Evolutionary conservation across 1,140 invertebrate species (phyloP).

Genomic region (Hyphantria cunea): DNA sequence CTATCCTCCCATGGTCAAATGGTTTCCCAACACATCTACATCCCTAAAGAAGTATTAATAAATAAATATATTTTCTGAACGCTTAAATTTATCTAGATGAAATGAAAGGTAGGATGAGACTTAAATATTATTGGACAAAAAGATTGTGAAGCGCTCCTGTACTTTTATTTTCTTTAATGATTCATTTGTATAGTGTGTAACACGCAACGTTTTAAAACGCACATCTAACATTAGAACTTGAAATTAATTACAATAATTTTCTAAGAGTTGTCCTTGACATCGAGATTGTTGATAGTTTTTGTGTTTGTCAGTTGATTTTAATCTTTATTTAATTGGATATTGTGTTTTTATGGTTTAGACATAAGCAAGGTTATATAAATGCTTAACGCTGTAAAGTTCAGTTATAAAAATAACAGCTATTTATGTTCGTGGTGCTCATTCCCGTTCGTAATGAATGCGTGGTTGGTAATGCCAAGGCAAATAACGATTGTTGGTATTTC

Average conservation of each 20-base stretch:
- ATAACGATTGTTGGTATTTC: slow-evolving; percentile 23
- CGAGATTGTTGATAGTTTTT: slow-evolving; percentile 9
- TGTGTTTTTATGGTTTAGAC: slow-evolving; percentile 27
- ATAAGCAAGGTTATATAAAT: slow-evolving; percentile 26
- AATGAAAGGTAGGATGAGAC: too few species aligned
- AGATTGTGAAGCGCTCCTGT: too few species aligned
- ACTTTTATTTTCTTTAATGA: neutral
- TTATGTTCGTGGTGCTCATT: slow-evolving; percentile 12
- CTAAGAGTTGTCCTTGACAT: slow-evolving; percentile 4
- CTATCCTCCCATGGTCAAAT: too few species aligned
- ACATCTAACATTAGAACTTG: neutral
- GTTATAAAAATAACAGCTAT: slow-evolving; percentile 22
- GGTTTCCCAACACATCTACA: too few species aligned
- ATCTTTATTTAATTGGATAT: slow-evolving; percentile 27
- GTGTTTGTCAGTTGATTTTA: slow-evolving; percentile 12
- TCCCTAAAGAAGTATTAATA: too few species aligned
- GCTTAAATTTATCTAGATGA: too few species aligned
- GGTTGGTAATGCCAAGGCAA: slow-evolving; percentile 29
- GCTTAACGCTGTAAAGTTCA: slow-evolving; percentile 19
- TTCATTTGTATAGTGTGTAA: neutral
- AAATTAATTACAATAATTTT: slow-evolving; percentile 13
- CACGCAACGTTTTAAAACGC: too few species aligned
- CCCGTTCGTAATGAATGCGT: slow-evolving; percentile 20
- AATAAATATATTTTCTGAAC: too few species aligned
- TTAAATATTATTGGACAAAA: too few species aligned